Percentiles rank a stretch among this genome's conserved stretches.
Conservation (phyloP, 2,113 vertebrate species). For the Ranitomeya variabilis region DNA sequence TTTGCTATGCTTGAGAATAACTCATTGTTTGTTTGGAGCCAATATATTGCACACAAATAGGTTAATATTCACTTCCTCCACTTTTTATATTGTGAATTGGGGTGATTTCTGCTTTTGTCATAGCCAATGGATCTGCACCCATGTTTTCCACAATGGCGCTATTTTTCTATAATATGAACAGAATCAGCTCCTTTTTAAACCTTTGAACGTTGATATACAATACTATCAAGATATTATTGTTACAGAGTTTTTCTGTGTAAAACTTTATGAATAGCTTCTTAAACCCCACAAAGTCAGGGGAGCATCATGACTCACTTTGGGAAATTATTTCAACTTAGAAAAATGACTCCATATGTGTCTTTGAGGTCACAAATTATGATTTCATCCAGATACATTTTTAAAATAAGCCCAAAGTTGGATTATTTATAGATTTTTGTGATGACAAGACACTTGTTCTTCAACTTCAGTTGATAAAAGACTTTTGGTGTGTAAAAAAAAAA, state of each 20-base stretch:
- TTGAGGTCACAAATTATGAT: not conserved
- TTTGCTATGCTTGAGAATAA: too few species aligned
- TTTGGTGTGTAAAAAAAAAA: conserved; percentile 5
- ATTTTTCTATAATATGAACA: not conserved
- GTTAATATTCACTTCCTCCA: too few species aligned
- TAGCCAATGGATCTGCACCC: too few species aligned
- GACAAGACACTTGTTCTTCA: not conserved
- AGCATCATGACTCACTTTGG: not conserved
- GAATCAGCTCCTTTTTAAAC: not conserved
- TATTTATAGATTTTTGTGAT: not conserved
- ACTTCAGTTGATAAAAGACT: not conserved
- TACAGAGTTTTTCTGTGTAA: not conserved
- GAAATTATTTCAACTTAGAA: not conserved
- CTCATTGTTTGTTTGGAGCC: too few species aligned
- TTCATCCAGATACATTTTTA: not conserved
- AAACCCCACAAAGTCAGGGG: not conserved
- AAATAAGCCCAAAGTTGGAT: not conserved
- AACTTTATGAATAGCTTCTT: not conserved
- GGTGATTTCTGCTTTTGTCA: too few species aligned
- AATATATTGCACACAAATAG: too few species aligned
- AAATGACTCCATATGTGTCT: not conserved
- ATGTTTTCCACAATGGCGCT: too few species aligned
- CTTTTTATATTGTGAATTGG: too few species aligned
- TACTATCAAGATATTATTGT: not conserved
- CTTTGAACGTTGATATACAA: not conserved